Conservation (phyloP, 2,888 invertebrate species). For the Didymodactylos carnosus region DNA sequence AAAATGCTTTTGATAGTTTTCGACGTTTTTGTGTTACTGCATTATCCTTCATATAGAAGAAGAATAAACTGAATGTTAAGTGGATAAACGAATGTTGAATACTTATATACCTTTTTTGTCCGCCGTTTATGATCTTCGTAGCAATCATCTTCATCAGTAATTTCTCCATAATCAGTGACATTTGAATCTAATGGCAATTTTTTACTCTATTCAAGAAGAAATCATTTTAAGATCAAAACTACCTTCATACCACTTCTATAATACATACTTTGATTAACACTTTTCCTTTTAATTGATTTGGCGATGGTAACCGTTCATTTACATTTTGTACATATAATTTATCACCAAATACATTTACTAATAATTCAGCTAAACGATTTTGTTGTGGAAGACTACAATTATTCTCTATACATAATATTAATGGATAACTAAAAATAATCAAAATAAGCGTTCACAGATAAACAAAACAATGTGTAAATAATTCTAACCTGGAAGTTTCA, state of each 20-base stretch:
- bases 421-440: background rate
- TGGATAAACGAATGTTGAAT: too few relatives aligned
- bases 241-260: background rate
- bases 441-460: background rate
- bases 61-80: background rate
- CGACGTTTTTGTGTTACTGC: background rate
- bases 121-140: background rate
- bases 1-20: background rate
- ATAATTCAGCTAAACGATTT: background rate
- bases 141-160: background rate
- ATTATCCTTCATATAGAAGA: background rate
- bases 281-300: background rate
- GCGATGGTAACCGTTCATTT: background rate
- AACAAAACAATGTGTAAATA: background rate
- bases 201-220: background rate
- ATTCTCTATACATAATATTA: background rate
- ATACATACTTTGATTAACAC: background rate
- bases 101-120: background rate
- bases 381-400: background rate
- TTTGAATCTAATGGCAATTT: background rate
- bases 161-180: background rate
- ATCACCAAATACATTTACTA: background rate
- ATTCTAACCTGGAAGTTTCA: background rate
- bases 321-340: background rate
- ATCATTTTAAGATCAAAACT: too few relatives aligned